Evolutionary conservation across 2,113 vertebrate species (phyloP).

Genomic region (Pelvicachromis taeniatus): DNA sequence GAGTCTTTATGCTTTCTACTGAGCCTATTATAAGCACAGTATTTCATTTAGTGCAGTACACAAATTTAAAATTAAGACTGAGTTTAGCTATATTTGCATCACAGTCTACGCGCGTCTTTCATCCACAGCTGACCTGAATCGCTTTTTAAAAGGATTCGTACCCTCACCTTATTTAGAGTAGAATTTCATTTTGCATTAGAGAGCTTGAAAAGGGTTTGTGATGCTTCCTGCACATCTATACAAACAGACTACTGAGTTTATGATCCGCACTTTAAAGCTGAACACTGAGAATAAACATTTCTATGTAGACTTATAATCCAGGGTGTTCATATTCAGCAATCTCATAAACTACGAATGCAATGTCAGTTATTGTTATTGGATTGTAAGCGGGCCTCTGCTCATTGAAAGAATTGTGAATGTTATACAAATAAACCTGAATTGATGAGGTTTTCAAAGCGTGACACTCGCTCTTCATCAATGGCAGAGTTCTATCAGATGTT

Average conservation of each 20-base stretch:
- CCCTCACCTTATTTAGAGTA: not conserved
- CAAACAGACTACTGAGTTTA: not conserved
- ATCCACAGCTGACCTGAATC: not conserved
- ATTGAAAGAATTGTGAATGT: not conserved
- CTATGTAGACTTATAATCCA: rapidly evolving
- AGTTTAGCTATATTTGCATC: not conserved
- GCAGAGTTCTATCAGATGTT: not conserved
- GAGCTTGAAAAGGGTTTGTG: not conserved
- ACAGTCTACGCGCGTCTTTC: not conserved
- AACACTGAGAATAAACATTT: not conserved
- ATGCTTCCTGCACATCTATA: not conserved
- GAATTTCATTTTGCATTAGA: not conserved
- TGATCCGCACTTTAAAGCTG: not conserved
- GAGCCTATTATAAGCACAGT: not conserved
- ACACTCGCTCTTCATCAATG: rapidly evolving
- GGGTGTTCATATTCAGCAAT: not conserved
- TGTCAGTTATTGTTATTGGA: not conserved
- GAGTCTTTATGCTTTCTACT: not conserved
- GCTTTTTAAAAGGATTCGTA: not conserved
- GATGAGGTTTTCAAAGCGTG: not conserved
- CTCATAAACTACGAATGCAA: not conserved
- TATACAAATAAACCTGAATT: not conserved
- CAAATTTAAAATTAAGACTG: not conserved
- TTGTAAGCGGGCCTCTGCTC: not conserved
- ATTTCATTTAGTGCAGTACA: not conserved